These are phyloP conservation scores for Engraulis encrasicolus DNA, from an alignment of 2,113 vertebrate species.

Conservation along the genomic window DNA sequence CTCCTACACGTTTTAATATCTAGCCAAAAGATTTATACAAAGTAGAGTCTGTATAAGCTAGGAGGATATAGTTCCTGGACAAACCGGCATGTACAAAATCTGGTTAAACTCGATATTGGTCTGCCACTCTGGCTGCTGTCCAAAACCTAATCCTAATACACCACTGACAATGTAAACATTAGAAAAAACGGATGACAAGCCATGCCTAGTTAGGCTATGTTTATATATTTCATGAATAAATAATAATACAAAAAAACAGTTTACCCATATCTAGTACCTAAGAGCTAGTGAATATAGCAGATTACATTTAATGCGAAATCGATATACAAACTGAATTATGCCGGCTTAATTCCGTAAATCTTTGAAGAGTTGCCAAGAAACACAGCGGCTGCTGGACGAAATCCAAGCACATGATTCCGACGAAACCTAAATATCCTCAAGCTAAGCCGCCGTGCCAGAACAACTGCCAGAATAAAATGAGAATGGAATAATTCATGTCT, in stretches of 20 bases:
- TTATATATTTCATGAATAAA: slow-evolving; percentile 1
- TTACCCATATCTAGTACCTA: not conserved
- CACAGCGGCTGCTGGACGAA: slow-evolving; percentile 31
- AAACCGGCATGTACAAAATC: not conserved
- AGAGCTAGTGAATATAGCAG: not conserved
- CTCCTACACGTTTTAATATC: slow-evolving; percentile 63
- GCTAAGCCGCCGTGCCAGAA: not conserved
- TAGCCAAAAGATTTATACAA: slow-evolving; percentile 21
- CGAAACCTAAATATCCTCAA: not conserved
- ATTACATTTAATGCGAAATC: not conserved
- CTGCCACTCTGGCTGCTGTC: not conserved
- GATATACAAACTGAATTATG: not conserved
- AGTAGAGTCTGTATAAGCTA: not conserved
- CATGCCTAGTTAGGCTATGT: not conserved
- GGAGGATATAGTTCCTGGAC: not conserved
- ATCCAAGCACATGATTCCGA: slow-evolving; percentile 35
- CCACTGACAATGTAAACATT: not conserved
- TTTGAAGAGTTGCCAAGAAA: slow-evolving; percentile 9
- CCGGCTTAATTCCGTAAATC: not conserved
- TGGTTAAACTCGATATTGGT: not conserved
- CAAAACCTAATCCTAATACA: not conserved
- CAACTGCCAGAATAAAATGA: not conserved
- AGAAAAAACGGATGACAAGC: not conserved
- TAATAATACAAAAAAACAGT: not conserved
- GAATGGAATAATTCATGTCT: not conserved